These are phyloP conservation scores for Chondrosia reniformis DNA, from an alignment of 37 sponge, comb jelly and placozoan genomes.

Conservation along the genomic window DNA sequence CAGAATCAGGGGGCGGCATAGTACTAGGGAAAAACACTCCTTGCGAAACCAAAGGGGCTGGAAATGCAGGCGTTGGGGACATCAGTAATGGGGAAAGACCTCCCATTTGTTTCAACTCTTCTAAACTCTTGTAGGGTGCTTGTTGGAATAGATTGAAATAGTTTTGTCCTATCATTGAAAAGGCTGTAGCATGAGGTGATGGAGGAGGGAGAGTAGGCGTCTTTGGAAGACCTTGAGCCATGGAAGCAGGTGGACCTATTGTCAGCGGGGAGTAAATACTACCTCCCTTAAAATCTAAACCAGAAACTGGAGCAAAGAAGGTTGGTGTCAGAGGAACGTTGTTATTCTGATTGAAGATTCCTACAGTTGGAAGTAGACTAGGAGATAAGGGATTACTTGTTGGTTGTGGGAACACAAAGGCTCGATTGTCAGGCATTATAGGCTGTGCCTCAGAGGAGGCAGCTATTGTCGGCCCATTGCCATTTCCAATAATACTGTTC, in stretches of 20 bases:
- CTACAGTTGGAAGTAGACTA: neutral
- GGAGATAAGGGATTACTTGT: neutral
- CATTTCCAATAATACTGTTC: neutral
- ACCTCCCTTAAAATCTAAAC: slow-evolving; percentile 18
- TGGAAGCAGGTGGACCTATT: slow-evolving; percentile 40
- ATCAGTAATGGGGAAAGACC: slow-evolving; percentile 45
- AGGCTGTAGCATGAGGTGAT: slow-evolving; percentile 71
- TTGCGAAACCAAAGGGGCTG: slow-evolving; percentile 21
- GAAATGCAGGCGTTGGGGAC: slow-evolving; percentile 38
- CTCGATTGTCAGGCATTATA: neutral
- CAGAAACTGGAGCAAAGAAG: slow-evolving; percentile 43
- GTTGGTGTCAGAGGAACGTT: slow-evolving; percentile 61
- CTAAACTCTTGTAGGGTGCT: neutral
- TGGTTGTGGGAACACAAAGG: slow-evolving; percentile 14
- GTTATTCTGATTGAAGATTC: slow-evolving; percentile 25
- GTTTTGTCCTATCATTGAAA: neutral
- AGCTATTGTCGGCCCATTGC: too few species aligned
- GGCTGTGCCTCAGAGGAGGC: neutral
- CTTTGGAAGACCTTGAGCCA: slow-evolving; percentile 62
- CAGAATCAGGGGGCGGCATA: slow-evolving; percentile 55
- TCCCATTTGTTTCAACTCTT: slow-evolving; percentile 9
- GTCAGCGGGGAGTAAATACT: slow-evolving; percentile 63
- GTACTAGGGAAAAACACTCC: slow-evolving; percentile 65
- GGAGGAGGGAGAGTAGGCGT: slow-evolving; percentile 90
- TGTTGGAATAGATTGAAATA: neutral